Base-by-base conservation (phyloP, 1,140 invertebrate species). In the Zaprionus ornatus region DNA sequence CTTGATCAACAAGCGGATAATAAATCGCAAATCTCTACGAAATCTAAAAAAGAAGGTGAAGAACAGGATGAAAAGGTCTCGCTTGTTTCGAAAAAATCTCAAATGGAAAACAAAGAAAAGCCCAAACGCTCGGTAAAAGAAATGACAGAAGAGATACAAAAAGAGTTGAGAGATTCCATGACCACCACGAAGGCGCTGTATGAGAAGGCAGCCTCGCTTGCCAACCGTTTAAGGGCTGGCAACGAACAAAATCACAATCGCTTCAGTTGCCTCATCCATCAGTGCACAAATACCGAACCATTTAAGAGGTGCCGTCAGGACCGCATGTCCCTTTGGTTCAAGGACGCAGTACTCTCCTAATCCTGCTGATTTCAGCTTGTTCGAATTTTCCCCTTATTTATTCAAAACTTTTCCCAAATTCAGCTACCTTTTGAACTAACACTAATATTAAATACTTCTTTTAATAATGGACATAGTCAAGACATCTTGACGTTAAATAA, bases 311-410 rank as follows among this genome's bases (percentile, higher is more conserved):
- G 17, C 4, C 32, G 79, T 0, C 70, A 79, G 4, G 78, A 88
- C 70, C 84, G 84, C 7, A 88, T 88, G 80, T 35, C 84, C 6
- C 52, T 78, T 32, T 90, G 85, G 84, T 84, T 67, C 40, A 84
- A 71, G 57, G 81, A 88, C 17, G 74, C 85, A 2, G 74, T 90
- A 0, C 80, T 88, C 7, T 88, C 85, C 19, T 88, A 86, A 25
- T 60, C 9, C 1, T 3, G 7, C 9, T 19, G 1, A 45, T 17
- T 17, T 7, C 1, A 17, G 2, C 40, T 3, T 9, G 9, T 19
- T 45, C 2, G 19, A 45, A 10, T 32, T 32, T 32, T 9, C 40
- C 19, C 35, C 1, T 37, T 35, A 3, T 3, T 37, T 5, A 37
- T 37, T 37, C 3, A 37, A 37, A 37, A 37, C 12, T 37, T 37